Percentiles rank a stretch among this genome's conserved stretches.
Conservation (phyloP, 2,888 invertebrate species). For the Euproctis similis region DNA sequence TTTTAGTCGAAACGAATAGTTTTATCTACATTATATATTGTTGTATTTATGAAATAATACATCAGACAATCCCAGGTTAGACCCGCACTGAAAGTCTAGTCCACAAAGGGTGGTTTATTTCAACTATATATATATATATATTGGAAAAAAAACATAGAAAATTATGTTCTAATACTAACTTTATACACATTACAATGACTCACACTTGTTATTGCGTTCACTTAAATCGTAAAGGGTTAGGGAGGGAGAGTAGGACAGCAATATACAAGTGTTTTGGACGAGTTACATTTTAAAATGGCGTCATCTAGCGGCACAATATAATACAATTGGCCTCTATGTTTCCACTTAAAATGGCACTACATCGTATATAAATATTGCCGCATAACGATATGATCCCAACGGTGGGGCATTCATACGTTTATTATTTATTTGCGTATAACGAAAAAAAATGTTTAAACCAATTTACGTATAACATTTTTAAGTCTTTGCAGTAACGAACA, state of each 20-base stretch:
- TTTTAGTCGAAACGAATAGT: no score
- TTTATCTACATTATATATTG: no score
- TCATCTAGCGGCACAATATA: neutral
- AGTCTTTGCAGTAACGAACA: conserved; percentile 23
- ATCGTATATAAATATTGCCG: conserved; percentile 17
- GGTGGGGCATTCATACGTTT: no score
- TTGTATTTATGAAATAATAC: no score
- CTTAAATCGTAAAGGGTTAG: conserved; percentile 52
- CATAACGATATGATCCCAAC: conserved; percentile 3
- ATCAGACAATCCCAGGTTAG: no score
- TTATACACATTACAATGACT: conserved; percentile 64
- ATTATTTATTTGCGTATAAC: no score
- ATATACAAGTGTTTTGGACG: conserved; percentile 26
- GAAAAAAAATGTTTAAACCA: no score
- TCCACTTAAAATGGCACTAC: conserved; percentile 17
- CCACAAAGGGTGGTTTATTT: conserved; percentile 62
- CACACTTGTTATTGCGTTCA: conserved; percentile 67
- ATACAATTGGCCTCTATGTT: neutral
- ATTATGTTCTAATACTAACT: conserved; percentile 62
- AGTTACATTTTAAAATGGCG: conserved; percentile 20
- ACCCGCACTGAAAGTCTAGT: conserved; percentile 22
- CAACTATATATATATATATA: conserved; percentile 69
- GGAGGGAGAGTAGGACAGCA: conserved; percentile 34
- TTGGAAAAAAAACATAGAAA: conserved; percentile 63
- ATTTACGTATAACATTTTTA: conserved; percentile 24